Conservation (phyloP, 23 tunicate species). For the Botrylloides violaceus region DNA sequence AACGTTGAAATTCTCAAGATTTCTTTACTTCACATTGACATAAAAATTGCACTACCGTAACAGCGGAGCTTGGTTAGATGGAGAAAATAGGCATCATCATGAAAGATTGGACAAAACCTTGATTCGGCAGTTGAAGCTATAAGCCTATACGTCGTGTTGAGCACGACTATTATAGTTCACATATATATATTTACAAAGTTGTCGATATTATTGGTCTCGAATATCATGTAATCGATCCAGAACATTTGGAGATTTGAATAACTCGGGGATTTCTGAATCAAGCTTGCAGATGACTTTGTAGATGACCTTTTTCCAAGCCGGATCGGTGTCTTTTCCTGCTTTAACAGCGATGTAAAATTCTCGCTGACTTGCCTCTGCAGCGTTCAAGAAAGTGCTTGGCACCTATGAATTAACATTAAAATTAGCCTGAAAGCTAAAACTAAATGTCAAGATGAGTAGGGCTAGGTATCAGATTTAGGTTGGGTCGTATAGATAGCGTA, state of each 20-base stretch:
- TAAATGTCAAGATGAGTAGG: not conserved
- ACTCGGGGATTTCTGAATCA: slow-evolving; percentile 80
- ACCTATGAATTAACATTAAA: slow-evolving; percentile 67
- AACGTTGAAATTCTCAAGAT: no score
- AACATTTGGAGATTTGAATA: slow-evolving; percentile 82
- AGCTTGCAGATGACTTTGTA: slow-evolving; percentile 90
- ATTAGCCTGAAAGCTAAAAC: no score
- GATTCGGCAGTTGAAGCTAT: not conserved
- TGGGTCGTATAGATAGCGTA: not conserved
- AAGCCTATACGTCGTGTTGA: not conserved
- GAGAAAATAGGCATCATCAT: not conserved
- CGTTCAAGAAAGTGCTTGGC: slow-evolving; percentile 58
- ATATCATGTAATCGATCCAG: slow-evolving; percentile 57
- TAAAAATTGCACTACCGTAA: not conserved
- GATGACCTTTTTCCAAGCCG: slow-evolving; percentile 95
- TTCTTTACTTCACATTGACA: not conserved
- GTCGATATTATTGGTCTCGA: not conserved
- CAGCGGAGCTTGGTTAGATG: not conserved
- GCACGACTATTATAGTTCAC: not conserved
- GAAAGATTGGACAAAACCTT: not conserved
- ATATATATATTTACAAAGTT: not conserved
- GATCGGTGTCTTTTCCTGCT: slow-evolving; percentile 76
- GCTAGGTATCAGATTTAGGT: not conserved
- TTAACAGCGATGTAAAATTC: slow-evolving; percentile 78
- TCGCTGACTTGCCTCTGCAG: slow-evolving; percentile 41